These are phyloP conservation scores for Agriopis marginaria DNA, from an alignment of 2,888 invertebrate species.

Conservation along the genomic window DNA sequence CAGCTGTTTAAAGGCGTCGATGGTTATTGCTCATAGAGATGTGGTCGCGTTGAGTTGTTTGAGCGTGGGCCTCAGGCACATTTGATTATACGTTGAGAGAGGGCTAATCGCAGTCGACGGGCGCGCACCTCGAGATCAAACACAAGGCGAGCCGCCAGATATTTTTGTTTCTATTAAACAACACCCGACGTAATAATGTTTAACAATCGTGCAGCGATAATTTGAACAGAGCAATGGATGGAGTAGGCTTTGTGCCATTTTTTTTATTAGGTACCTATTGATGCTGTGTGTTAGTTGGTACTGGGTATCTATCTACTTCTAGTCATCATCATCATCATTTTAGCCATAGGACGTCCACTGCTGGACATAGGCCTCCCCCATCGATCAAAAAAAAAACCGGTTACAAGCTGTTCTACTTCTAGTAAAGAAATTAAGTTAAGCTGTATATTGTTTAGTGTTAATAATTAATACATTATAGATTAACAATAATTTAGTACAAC, in stretches of 20 bases:
- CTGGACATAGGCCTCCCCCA: too few species aligned
- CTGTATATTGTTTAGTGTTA: too few species aligned
- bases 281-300: too few species aligned
- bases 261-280: not conserved
- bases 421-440: too few species aligned
- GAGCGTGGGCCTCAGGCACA: slow-evolving; percentile 78
- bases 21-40: slow-evolving; percentile 49
- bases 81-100: slow-evolving; percentile 86
- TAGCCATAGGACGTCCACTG: too few species aligned
- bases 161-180: slow-evolving; percentile 87
- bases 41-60: slow-evolving; percentile 49
- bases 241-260: slow-evolving; percentile 52
- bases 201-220: slow-evolving; percentile 87
- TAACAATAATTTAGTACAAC: too few species aligned
- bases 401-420: too few species aligned
- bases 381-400: too few species aligned
- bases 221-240: slow-evolving; percentile 66
- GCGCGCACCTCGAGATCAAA: slow-evolving; percentile 87
- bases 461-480: too few species aligned
- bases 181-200: slow-evolving; percentile 87
- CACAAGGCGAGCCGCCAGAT: slow-evolving; percentile 86
- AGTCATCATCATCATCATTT: too few species aligned
- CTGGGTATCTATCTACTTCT: too few species aligned
- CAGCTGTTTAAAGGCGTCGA: slow-evolving; percentile 46
- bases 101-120: slow-evolving; percentile 86